These are phyloP conservation scores for Euura saliciscinereae DNA, from an alignment of 1,140 invertebrate genomes.

Conservation along the genomic window DNA sequence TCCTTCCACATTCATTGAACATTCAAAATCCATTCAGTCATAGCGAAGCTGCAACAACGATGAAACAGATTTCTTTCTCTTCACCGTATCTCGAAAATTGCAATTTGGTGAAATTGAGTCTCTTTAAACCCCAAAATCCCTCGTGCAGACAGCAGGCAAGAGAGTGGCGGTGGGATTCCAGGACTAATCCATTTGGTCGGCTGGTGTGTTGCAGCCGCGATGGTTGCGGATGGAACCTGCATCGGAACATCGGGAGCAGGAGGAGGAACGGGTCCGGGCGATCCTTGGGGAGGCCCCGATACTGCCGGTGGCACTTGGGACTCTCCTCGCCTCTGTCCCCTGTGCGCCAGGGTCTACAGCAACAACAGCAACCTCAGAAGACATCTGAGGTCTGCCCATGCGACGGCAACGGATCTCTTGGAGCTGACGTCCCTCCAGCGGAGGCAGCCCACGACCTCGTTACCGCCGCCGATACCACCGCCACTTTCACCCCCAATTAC, in stretches of 20 bases:
- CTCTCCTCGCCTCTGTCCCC: constrained; percentile 49
- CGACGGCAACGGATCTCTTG: constrained; percentile 41
- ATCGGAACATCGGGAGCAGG: constrained; percentile 8
- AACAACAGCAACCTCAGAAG: constrained; percentile 58
- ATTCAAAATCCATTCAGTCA: too few relatives aligned
- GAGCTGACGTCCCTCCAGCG: constrained; percentile 44
- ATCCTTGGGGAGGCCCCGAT: constrained; percentile 22
- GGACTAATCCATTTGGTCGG: constrained; percentile 45
- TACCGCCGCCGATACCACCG: constrained; percentile 1
- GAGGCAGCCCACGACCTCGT: constrained; percentile 13
- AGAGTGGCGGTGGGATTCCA: constrained; percentile 23
- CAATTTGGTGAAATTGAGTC: too few relatives aligned
- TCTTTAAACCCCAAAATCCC: background rate
- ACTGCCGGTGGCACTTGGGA: constrained; percentile 41
- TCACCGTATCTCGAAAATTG: background rate
- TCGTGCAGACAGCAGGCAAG: constrained; percentile 11
- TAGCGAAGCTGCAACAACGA: background rate
- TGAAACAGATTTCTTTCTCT: constrained; percentile 3
- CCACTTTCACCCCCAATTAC: background rate
- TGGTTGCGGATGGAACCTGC: constrained; percentile 20
- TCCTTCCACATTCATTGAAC: too few relatives aligned
- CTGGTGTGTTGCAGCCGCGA: constrained; percentile 46
- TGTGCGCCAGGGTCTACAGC: constrained; percentile 56
- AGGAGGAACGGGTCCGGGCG: background rate
- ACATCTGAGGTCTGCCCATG: constrained; percentile 53